Percentiles rank a stretch among this genome's conserved stretches.
phyloP scores from a whole-genome alignment of 1,140 invertebrate genomes.

The Colletes latitarsis region DNA sequence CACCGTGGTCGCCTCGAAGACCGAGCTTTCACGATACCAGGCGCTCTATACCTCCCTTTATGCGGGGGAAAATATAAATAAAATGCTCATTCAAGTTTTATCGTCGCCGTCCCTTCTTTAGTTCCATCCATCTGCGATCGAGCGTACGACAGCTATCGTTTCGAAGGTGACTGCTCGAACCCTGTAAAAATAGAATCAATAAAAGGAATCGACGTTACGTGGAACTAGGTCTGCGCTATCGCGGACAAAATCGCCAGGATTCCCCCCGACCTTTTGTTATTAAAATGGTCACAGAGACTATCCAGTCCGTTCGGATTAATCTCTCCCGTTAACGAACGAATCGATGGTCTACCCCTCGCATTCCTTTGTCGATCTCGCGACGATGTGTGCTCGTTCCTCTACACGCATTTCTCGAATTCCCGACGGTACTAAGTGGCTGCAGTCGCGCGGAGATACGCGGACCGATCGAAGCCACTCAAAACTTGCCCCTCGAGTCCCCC shows the following conservation, averaged over 20 bases:
- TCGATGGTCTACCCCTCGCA: not conserved
- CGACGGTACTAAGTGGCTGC: not conserved
- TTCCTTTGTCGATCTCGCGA: not conserved
- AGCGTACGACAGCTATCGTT: constrained; percentile 2
- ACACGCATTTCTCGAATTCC: not conserved
- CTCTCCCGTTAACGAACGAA: constrained; percentile 25
- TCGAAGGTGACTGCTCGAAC: constrained; percentile 30
- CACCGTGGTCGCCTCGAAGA: not conserved
- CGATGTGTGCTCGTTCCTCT: not conserved
- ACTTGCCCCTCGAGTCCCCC: not conserved
- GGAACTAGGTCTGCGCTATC: constrained; percentile 55
- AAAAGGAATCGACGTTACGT: constrained; percentile 50
- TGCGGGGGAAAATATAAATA: not conserved
- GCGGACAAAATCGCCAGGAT: constrained; percentile 53
- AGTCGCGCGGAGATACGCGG: not conserved
- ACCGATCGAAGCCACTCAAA: not conserved
- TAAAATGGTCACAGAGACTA: too few species aligned
- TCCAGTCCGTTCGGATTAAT: too few species aligned
- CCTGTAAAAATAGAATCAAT: constrained; percentile 54
- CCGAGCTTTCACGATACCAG: not conserved
- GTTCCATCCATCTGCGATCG: not conserved
- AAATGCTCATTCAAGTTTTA: not conserved
- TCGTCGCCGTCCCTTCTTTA: not conserved
- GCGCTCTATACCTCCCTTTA: not conserved
- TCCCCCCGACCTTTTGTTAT: constrained; percentile 17